Conservation (phyloP, 1,140 invertebrate species). For the Aphelenchoides besseyi region DNA sequence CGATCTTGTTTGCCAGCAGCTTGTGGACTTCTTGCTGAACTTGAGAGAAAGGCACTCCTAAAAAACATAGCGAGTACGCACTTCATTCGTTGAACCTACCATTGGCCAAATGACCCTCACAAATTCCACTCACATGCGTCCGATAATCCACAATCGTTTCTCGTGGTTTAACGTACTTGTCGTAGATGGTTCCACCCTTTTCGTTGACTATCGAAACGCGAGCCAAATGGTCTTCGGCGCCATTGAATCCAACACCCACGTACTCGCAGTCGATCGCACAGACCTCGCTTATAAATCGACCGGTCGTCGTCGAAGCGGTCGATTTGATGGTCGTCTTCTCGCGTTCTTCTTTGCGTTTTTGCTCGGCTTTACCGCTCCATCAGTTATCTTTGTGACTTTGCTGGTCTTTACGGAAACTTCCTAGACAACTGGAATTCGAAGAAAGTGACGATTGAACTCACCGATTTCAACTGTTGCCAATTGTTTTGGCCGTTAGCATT, state of each 20-base stretch:
- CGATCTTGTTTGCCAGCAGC: constrained; percentile 72
- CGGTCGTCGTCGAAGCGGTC: background rate
- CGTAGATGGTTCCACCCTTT: constrained; percentile 79
- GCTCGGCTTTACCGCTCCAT: background rate
- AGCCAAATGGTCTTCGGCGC: constrained; percentile 69
- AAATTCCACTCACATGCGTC: constrained; percentile 82
- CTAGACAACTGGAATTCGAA: background rate
- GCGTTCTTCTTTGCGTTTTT: constrained; percentile 11
- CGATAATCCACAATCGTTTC: constrained; percentile 78
- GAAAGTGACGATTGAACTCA: background rate
- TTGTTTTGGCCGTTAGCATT: background rate
- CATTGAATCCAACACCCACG: constrained; percentile 78
- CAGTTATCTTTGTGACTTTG: background rate
- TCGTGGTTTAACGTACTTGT: constrained; percentile 81
- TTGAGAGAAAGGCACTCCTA: constrained; percentile 70
- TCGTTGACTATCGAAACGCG: constrained; percentile 86
- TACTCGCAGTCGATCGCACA: constrained; percentile 93
- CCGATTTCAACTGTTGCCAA: background rate
- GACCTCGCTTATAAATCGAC: constrained; percentile 19
- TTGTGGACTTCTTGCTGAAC: constrained; percentile 80
- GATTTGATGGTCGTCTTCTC: background rate
- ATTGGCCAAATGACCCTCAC: constrained; percentile 71
- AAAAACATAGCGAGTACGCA: too few species aligned
- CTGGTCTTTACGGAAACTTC: background rate
- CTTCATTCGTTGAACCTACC: constrained; percentile 54